Percentiles rank a stretch among this genome's conserved stretches.
Evolutionary conservation across 2,797 vertebrate genomes (phyloP).

Genomic region (Diplodus sargus): DNA sequence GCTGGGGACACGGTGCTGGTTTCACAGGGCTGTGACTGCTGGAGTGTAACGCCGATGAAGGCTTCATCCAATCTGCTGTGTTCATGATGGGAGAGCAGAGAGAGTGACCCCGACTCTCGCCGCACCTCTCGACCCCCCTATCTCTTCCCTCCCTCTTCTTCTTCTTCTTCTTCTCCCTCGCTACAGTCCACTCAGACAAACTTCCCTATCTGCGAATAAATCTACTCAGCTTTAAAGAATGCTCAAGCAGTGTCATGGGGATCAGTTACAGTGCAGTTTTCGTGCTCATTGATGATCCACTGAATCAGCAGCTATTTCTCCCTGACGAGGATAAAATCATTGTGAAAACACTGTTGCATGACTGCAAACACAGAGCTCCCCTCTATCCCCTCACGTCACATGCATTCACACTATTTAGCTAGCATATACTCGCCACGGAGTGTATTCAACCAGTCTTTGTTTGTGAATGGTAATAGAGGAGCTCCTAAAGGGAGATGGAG

Average conservation of each 20-base stretch:
- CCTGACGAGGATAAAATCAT: constrained; percentile 15
- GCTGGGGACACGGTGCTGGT: constrained; percentile 62
- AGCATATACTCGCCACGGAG: constrained; percentile 21
- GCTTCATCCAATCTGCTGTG: constrained; percentile 70
- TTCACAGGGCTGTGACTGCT: constrained; percentile 76
- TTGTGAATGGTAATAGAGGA: constrained; percentile 74
- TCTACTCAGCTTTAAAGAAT: neutral
- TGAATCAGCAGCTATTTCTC: neutral
- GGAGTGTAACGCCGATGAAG: constrained; percentile 76
- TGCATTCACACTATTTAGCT: constrained; percentile 53
- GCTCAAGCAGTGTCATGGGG: neutral
- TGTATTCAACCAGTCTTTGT: constrained; percentile 63
- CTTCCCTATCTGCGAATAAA: constrained; percentile 7
- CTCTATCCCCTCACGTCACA: constrained; percentile 29
- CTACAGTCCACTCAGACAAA: neutral
- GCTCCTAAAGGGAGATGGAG: constrained; percentile 73
- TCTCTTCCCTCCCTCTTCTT: constrained; percentile 8
- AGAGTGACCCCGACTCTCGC: constrained; percentile 58
- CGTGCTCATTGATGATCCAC: neutral
- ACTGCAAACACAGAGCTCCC: constrained; percentile 10
- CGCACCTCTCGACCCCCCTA: constrained; percentile 29
- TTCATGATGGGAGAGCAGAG: constrained; percentile 62
- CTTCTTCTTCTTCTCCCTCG: neutral
- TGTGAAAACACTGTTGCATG: neutral
- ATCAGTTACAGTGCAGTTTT: neutral